These are phyloP conservation scores for Lamprologus tigripictilis DNA, from an alignment of 2,113 vertebrate species.

Conservation along the genomic window DNA sequence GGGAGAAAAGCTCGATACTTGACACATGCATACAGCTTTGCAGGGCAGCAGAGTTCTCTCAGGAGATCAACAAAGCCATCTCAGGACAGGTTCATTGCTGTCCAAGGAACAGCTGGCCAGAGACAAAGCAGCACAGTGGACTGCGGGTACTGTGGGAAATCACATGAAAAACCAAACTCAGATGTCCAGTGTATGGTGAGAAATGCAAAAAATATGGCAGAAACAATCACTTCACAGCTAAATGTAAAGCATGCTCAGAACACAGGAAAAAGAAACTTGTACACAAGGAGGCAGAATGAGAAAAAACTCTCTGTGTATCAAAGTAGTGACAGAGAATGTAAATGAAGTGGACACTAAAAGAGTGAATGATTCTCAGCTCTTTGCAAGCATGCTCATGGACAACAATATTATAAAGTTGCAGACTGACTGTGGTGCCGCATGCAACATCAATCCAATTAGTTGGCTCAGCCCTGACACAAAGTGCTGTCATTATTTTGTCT, in stretches of 20 bases:
- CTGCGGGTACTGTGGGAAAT: neutral
- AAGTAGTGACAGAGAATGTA: neutral
- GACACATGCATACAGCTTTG: neutral
- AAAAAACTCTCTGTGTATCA: neutral
- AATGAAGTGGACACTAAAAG: neutral
- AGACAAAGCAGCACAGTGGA: neutral
- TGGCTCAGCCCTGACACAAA: neutral
- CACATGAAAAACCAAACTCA: neutral
- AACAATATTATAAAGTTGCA: neutral
- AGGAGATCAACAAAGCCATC: neutral
- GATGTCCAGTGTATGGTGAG: neutral
- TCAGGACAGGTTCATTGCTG: neutral
- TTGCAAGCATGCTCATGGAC: neutral
- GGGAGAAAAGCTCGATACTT: neutral
- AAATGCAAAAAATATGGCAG: conserved; percentile 1
- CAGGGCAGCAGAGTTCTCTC: neutral
- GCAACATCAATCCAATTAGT: neutral
- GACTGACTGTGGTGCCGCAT: neutral
- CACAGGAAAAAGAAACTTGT: neutral
- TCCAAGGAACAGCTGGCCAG: neutral
- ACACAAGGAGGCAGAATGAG: neutral
- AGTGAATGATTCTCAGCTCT: neutral
- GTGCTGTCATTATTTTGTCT: neutral
- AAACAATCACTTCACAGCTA: conserved; percentile 10
- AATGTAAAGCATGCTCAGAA: neutral